Base-by-base conservation (phyloP, 2,888 invertebrate genomes). In the Petrolisthes manimaculis region DNA sequence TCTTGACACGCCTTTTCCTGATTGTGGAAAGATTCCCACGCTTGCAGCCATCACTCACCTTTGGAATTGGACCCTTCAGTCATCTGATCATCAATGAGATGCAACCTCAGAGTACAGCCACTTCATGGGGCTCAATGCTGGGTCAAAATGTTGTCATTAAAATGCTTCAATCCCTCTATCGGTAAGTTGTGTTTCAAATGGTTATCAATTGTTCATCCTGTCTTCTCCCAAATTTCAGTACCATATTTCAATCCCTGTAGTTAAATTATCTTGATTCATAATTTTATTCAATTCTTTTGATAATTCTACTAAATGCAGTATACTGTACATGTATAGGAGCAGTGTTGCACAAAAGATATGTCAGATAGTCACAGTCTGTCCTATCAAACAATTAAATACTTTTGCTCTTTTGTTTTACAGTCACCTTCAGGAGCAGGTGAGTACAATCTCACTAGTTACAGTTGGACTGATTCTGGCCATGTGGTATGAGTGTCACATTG, bases 401-500 rank as follows among this genome's bases (percentile, higher is more conserved):
- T 6, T 79, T 14, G n/a, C 77, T 21, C 21, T 24, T 77, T 14
- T 21, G 12, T 56, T 37, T 61, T 51, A 4, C 85, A 90, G 90
- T 61, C 83, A 88, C 79, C 71, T 90, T 18, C 89, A 88, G 74
- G 79, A 89, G 71, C 89, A 90, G 54, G 88, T 89, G 9, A 82
- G 85, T 21, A 81, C 77, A 14, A 83, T 87, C 24, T 69, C 84
- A 24, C 54, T 86, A 21, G 88, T 86, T 37, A 87, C 89, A 2
- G 67, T 89, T 21, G 88, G 90, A 18, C 83, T 90, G 21, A 37
- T 88, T 12, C 74, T 90, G 71, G 90, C 89, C 14, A 83, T 84
- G 77, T 90, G 90, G 90, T 90, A 90, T 67, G 89, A 90, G 54
- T 81, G 83, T 77, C 88, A 89, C 75, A 81, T 90, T 37, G 88